Base-by-base conservation (phyloP, 2,888 invertebrate genomes). In the Drosophila multiciliata region DNA sequence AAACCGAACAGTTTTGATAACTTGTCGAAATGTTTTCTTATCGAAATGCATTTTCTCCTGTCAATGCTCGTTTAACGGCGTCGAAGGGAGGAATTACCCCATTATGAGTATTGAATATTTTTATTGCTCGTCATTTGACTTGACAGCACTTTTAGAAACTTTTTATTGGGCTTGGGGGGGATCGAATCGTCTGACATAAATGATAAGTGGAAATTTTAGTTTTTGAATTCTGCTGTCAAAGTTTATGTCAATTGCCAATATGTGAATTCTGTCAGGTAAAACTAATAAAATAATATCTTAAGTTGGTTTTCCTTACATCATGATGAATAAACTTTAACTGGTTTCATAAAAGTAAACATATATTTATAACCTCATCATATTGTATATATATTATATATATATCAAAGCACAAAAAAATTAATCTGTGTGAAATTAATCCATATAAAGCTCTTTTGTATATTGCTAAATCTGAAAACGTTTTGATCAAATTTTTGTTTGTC, bases 41-140 rank as follows among this genome's bases (percentile, higher is more conserved):
- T 66, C 53, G 42, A 48, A 63, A 57, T 23, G 59, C 66, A 54
- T 63, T 48, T 32, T 49, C 33, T 9, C 9, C 33, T 23, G 12
- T 7, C n/a, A 60, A 36, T 35, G 48, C n/a, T 49, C 54, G 49
- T 23, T 66, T 33, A 23, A 42, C 15, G 33, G n/a, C 12, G 3
- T 20, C 38, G 17, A 23, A 6, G 38, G 23, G 6, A 6, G 50
- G 33, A 75, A 61, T 66, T 61, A 50, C 61, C 54, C 54, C 54
- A 72, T 67, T 67, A 75, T 53, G 60, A 45, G 53, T 61, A 67
- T 62, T 72, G 76, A 74, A 53, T 49, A 38, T 60, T 73, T 75
- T 68, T 65, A 73, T 68, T 61, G 68, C 67, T 45, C 40, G 64
- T 54, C 61, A 54, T 63, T 75, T 63, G 57, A 53, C 35, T 66